These are phyloP conservation scores for Alviniconcha marisindica DNA, from an alignment of 1,140 invertebrate species.

Conservation along the genomic window DNA sequence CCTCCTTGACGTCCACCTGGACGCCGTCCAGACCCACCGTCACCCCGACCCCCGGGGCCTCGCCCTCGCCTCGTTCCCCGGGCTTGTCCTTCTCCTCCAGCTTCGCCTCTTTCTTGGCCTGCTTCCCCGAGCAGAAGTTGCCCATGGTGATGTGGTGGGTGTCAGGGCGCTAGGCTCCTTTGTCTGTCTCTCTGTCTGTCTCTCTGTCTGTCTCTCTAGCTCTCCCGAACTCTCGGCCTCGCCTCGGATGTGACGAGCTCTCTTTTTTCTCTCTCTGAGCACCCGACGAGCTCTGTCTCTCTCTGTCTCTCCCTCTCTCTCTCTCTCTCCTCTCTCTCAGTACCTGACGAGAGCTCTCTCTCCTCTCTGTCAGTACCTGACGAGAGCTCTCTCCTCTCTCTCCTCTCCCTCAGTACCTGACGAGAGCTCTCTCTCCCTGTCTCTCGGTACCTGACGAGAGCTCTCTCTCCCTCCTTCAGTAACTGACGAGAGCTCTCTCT, in stretches of 20 bases:
- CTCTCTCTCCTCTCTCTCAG: too few relatives aligned
- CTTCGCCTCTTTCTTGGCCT: constrained; percentile 50
- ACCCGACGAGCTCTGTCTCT: too few relatives aligned
- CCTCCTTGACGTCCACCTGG: constrained; percentile 14
- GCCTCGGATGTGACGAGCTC: not conserved
- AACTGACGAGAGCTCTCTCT: too few relatives aligned
- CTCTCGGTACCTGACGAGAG: too few relatives aligned
- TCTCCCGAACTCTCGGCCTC: not conserved
- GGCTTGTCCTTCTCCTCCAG: constrained; percentile 43
- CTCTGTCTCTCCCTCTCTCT: too few relatives aligned
- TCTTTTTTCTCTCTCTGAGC: too few relatives aligned
- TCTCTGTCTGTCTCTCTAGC: not conserved
- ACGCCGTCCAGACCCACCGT: constrained; percentile 23
- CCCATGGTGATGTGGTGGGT: constrained; percentile 38
- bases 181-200: not conserved
- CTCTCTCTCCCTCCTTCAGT: too few relatives aligned
- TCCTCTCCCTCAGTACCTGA: too few relatives aligned
- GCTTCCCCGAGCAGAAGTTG: constrained; percentile 45
- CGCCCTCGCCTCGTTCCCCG: constrained; percentile 16
- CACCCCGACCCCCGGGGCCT: not conserved
- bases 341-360: too few relatives aligned
- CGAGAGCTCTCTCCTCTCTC: too few relatives aligned
- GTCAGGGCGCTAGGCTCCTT: not conserved
- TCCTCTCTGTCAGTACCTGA: too few relatives aligned
- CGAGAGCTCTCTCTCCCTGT: too few relatives aligned